phyloP scores from a whole-genome alignment of 1,140 invertebrate species.

The Ganaspis sp. region DNA sequence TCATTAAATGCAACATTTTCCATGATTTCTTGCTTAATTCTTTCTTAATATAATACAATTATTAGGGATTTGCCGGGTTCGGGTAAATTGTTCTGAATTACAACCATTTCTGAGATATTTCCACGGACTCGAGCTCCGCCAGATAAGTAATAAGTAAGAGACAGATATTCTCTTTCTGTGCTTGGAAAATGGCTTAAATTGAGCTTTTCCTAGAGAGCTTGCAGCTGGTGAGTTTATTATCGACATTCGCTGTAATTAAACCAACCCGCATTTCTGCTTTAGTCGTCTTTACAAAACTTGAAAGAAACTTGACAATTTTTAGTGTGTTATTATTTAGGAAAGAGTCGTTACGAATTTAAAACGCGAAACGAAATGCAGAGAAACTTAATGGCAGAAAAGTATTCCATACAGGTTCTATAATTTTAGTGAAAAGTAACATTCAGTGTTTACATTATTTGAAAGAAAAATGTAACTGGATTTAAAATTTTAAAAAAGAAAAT shows the following conservation, averaged over 20 bases:
- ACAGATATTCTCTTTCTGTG: slow-evolving; percentile 40
- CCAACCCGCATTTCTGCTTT: slow-evolving; percentile 36
- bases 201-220: slow-evolving; percentile 50
- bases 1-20: neutral
- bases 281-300: too few species aligned
- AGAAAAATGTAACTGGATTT: too few species aligned
- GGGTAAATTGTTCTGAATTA: neutral
- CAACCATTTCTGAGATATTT: neutral
- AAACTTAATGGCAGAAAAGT: too few species aligned
- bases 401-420: too few species aligned
- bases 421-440: too few species aligned
- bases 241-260: slow-evolving; percentile 62
- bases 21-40: neutral
- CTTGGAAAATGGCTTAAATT: slow-evolving; percentile 59
- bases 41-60: neutral
- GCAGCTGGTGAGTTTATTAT: slow-evolving; percentile 65
- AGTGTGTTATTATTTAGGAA: too few species aligned
- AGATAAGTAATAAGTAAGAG: slow-evolving; percentile 10
- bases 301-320: too few species aligned
- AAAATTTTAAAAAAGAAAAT: too few species aligned
- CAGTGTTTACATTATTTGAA: too few species aligned
- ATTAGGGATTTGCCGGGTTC: neutral
- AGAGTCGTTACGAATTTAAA: too few species aligned
- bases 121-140: neutral
- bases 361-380: too few species aligned